Base-by-base conservation (phyloP, 2,797 vertebrate species). In the Gymnoscopelus braueri region DNA sequence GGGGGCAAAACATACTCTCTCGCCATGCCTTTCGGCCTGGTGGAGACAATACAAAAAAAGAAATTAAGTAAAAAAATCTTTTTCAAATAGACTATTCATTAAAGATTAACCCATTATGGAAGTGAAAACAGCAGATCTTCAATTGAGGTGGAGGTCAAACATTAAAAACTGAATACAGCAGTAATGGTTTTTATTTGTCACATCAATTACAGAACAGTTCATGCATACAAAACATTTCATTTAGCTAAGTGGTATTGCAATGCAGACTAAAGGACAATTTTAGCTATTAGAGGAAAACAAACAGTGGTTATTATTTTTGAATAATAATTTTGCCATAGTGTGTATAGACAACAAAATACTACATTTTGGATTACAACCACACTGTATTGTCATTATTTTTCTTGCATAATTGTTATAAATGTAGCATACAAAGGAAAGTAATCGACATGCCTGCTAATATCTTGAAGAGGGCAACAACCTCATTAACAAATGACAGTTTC, bases 151-250 rank as follows among this genome's bases (percentile, higher is more conserved):
- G n/a, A n/a, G n/a, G n/a, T n/a, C 10, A 57, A 4, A 71, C 15
- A 63, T 15, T 50, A 3, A 52, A 15, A 69, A 13, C 2, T 23
- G 15, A 23, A n/a, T 61, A 60, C 15, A 57, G 54, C 8, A 44
- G 13, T 10, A 72, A 7, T 65, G 15, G 72, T 44, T 35, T 77
- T 83, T 77, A 65, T 87, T 87, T 57, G 15, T 67, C 70, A 74
- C 5, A 77, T 78, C 50, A 68, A 63, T 63, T 59, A 29, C 62
- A 70, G 69, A 71, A 76, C 54, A 72, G 67, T 60, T 53, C 68
- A 87, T 88, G 77, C 78, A 80, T 72, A 75, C 63, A 79, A 82
- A 72, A 72, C 48, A 60, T 73, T 67, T 29, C 1, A 49, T 73
- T 60, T 10, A 73, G 44, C 29, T 12, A 50, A 58, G 52, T n/a